A percentile compares a stretch with the other conserved stretches of the same genome.
phyloP scores from a whole-genome alignment of 2,113 vertebrate genomes.

The Hypomesus transpacificus region DNA sequence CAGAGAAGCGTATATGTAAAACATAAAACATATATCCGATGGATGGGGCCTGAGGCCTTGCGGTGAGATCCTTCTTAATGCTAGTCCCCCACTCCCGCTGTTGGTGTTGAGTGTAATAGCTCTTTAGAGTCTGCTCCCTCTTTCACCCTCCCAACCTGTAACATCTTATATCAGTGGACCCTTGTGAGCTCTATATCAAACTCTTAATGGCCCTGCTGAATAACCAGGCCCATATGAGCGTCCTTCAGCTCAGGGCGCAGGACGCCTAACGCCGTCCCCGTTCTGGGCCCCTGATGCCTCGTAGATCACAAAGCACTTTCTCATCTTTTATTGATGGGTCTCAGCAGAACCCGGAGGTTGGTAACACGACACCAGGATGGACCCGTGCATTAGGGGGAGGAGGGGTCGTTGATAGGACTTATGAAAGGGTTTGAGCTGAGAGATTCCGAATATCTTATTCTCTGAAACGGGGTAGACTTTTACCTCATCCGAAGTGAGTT shows the following conservation, averaged over 20 bases:
- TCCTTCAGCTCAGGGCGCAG: slow-evolving; percentile 10
- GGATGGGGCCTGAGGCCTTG: too few relatives aligned
- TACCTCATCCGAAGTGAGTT: too few relatives aligned
- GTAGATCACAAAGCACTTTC: slow-evolving; percentile 41
- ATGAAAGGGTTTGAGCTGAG: too few relatives aligned
- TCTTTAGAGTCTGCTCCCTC: too few relatives aligned
- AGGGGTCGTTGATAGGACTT: background rate
- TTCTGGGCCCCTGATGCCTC: slow-evolving; percentile 24
- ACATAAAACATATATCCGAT: too few relatives aligned
- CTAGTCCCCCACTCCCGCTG: too few relatives aligned
- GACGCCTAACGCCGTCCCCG: background rate
- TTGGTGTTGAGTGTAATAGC: too few relatives aligned
- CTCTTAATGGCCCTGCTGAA: slow-evolving; percentile 22
- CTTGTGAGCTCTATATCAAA: slow-evolving; percentile 5
- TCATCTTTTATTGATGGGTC: slow-evolving; percentile 56
- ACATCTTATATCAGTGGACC: slow-evolving; percentile 2
- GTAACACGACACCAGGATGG: slow-evolving; percentile 46
- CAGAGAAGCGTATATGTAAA: too few relatives aligned
- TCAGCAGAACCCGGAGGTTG: slow-evolving; percentile 32
- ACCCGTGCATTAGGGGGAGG: slow-evolving; percentile 36
- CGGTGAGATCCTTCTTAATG: too few relatives aligned
- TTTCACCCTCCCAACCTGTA: background rate
- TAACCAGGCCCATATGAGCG: background rate
- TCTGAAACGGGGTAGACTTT: background rate
- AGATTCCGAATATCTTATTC: background rate